Conservation (phyloP, 2,113 vertebrate species). For the Hypocryptadius cinnamomeus region DNA sequence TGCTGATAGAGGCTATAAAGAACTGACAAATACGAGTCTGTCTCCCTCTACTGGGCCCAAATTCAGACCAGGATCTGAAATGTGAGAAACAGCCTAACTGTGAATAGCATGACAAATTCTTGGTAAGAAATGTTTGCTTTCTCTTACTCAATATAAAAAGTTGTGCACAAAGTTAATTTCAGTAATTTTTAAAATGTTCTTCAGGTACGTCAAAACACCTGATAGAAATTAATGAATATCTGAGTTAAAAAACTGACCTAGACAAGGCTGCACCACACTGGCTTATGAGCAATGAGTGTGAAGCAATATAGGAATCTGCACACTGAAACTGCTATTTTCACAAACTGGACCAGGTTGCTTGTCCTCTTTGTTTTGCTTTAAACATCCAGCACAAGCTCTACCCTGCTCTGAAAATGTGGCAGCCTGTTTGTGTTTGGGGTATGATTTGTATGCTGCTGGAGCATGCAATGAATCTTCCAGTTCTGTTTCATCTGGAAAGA, state of each 20-base stretch:
- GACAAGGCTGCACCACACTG: background rate
- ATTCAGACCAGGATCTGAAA: background rate
- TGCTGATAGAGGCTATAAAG: slow-evolving; percentile 30
- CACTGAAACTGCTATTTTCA: background rate
- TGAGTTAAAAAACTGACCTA: background rate
- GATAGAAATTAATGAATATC: background rate
- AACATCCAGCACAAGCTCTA: background rate
- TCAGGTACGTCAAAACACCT: background rate
- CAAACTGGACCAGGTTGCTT: background rate
- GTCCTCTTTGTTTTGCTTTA: background rate
- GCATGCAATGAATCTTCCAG: background rate
- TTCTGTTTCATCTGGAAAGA: background rate
- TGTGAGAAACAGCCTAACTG: background rate
- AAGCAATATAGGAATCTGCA: background rate
- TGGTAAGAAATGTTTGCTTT: background rate
- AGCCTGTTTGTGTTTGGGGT: background rate
- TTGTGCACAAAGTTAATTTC: background rate
- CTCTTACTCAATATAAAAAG: background rate
- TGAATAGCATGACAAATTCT: background rate
- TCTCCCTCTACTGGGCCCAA: slow-evolving; percentile 45
- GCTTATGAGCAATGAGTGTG: background rate
- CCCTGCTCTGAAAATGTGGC: background rate
- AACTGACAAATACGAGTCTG: background rate
- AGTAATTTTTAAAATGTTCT: background rate
- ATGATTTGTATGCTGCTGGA: background rate